Conservation (phyloP, 92 coral and sea anemone species). For the Palythoa caribaeorum region DNA sequence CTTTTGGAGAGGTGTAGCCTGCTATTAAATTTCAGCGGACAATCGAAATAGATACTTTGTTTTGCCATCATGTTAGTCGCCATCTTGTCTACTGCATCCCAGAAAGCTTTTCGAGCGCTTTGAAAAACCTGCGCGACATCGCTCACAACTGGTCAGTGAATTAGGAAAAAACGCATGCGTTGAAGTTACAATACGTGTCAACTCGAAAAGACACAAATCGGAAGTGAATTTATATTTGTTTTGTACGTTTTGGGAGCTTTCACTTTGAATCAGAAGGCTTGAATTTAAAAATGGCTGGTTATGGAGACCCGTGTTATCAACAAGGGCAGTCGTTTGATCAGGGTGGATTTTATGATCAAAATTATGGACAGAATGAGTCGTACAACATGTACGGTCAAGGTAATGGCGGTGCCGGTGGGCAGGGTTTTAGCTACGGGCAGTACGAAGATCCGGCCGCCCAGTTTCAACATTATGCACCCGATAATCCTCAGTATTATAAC, state of each 20-base stretch:
- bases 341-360: constrained; percentile 84
- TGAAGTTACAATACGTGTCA: constrained; percentile 36
- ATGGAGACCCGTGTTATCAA: constrained; percentile 69
- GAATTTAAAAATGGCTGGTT: constrained; percentile 61
- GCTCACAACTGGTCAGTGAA: constrained; percentile 19
- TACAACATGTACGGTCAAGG: constrained; percentile 28
- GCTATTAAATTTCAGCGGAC: constrained; percentile 10
- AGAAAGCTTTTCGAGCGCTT: background rate
- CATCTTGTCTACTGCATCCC: constrained; percentile 21
- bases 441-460: constrained; percentile 61
- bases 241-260: background rate
- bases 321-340: constrained; percentile 80
- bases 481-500: constrained; percentile 60
- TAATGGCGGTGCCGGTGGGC: constrained; percentile 24
- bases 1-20: background rate
- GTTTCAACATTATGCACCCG: constrained; percentile 68
- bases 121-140: background rate
- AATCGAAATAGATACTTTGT: background rate
- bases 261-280: background rate
- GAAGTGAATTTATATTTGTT: background rate
- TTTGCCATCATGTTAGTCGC: background rate
- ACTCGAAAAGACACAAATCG: background rate
- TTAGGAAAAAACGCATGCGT: background rate
- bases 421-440: constrained; percentile 53
- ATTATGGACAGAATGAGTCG: constrained; percentile 73